phyloP scores from a whole-genome alignment of 2,888 invertebrate genomes.

The Apocheima hispidaria region DNA sequence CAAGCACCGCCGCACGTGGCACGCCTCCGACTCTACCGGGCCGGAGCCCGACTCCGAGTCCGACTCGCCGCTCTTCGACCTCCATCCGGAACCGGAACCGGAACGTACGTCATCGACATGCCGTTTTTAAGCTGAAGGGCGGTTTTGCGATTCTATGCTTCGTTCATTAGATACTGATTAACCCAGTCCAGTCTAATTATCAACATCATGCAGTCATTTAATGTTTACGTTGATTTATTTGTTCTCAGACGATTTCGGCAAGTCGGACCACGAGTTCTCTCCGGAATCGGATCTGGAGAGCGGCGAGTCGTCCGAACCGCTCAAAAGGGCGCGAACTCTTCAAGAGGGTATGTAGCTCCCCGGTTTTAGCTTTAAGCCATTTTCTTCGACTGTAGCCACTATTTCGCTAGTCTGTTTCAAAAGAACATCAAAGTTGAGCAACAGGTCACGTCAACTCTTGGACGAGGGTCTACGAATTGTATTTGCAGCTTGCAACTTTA shows the following conservation, averaged over 20 bases:
- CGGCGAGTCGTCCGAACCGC: slow-evolving; percentile 90
- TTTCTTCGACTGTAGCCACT: too few species aligned
- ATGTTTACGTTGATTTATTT: slow-evolving; percentile 9
- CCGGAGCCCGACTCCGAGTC: slow-evolving; percentile 76
- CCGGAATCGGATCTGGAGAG: slow-evolving; percentile 93
- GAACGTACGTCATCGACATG: slow-evolving; percentile 73
- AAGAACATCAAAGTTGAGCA: too few species aligned
- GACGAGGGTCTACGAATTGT: too few species aligned
- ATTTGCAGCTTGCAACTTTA: too few species aligned
- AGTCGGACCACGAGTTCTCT: slow-evolving; percentile 97
- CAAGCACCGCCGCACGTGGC: slow-evolving; percentile 56
- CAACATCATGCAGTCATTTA: too few species aligned
- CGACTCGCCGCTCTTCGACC: slow-evolving; percentile 76
- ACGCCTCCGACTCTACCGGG: slow-evolving; percentile 69
- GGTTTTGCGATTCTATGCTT: too few species aligned
- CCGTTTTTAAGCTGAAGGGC: too few species aligned
- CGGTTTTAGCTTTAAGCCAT: too few species aligned
- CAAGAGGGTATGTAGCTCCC: slow-evolving; percentile 88
- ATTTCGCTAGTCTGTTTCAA: too few species aligned
- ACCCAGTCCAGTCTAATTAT: too few species aligned
- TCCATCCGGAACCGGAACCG: slow-evolving; percentile 65
- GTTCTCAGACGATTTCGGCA: slow-evolving; percentile 74
- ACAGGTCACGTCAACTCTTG: too few species aligned
- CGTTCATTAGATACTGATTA: too few species aligned
- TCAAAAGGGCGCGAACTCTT: slow-evolving; percentile 94